These are phyloP conservation scores for Actias luna DNA, from an alignment of 2,888 invertebrate species.

Conservation along the genomic window DNA sequence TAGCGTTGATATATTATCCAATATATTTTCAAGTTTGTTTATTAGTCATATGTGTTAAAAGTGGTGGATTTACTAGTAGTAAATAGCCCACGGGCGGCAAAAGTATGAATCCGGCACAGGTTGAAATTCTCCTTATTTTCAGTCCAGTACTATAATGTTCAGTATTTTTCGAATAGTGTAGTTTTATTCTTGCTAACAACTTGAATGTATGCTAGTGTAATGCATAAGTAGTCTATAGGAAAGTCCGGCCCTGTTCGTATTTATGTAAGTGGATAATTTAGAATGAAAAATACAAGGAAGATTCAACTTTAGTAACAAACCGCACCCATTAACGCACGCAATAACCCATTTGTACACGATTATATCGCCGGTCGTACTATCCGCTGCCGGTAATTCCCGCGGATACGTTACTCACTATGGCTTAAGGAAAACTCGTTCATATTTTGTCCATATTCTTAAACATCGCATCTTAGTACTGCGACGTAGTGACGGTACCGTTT, in stretches of 20 bases:
- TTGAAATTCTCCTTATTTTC: no score
- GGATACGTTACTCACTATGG: neutral
- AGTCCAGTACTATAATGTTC: no score
- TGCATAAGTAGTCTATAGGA: no score
- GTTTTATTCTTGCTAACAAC: no score
- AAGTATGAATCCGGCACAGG: no score
- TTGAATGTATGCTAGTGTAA: no score
- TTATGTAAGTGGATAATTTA: neutral
- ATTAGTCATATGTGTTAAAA: no score
- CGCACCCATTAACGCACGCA: neutral
- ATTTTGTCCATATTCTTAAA: neutral
- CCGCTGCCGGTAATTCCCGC: slow-evolving; percentile 2
- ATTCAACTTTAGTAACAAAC: neutral
- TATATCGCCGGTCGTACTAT: neutral
- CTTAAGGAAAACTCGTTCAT: slow-evolving; percentile 1
- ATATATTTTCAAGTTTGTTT: no score
- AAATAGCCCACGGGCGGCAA: no score
- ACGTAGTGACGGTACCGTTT: neutral
- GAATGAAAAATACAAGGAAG: neutral
- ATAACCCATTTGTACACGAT: neutral
- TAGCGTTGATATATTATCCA: no score
- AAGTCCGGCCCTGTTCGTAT: neutral
- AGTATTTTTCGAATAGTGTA: no score
- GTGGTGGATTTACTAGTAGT: no score
- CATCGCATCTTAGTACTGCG: neutral